Percentiles rank a stretch among this genome's conserved stretches.
These are phyloP conservation scores for Phortica okadai DNA, from an alignment of 2,888 invertebrate genomes.

Conservation along the genomic window DNA sequence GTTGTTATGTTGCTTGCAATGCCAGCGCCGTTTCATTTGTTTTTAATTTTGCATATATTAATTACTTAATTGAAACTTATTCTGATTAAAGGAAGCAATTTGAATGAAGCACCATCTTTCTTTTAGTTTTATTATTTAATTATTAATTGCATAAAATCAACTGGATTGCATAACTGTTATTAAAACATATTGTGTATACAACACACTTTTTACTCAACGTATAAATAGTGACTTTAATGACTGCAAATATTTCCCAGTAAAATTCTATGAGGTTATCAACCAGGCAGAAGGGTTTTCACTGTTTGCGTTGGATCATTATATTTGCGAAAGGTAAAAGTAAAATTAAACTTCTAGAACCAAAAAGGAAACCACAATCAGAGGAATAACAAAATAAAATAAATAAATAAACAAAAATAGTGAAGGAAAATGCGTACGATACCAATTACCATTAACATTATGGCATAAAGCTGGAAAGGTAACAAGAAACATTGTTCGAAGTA, in stretches of 20 bases:
- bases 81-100: neutral
- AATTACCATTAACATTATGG: constrained; percentile 58
- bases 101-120: neutral
- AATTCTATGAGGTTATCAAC: no score
- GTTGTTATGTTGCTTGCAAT: constrained; percentile 26
- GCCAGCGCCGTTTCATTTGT: constrained; percentile 21
- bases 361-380: constrained; percentile 8
- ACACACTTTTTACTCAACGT: neutral
- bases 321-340: neutral
- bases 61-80: constrained; percentile 57
- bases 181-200: neutral
- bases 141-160: neutral
- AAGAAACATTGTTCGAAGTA: neutral
- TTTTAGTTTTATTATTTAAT: no score
- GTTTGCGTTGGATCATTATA: neutral
- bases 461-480: constrained; percentile 2
- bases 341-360: constrained; percentile 8
- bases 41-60: constrained; percentile 49
- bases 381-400: constrained; percentile 23
- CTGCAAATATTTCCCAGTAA: no score
- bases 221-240: no score
- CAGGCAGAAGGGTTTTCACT: neutral
- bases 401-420: constrained; percentile 32
- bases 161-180: neutral
- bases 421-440: constrained; percentile 64